phyloP scores from a whole-genome alignment of 2,797 vertebrate genomes.

The Cyclura pinguis region DNA sequence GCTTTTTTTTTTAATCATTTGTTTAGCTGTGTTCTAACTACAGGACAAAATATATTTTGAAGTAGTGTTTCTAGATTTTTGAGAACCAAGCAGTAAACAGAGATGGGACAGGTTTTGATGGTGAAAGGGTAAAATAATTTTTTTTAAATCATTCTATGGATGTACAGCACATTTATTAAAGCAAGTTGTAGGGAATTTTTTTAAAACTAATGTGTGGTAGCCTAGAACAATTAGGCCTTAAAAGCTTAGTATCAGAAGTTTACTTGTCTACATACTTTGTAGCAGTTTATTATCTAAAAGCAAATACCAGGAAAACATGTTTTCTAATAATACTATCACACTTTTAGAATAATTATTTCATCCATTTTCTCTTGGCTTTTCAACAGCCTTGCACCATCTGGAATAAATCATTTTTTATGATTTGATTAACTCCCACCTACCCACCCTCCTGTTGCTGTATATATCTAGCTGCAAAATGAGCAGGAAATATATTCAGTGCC shows the following conservation, averaged over 20 bases:
- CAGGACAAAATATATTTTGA: constrained; percentile 13
- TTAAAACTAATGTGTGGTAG: constrained; percentile 54
- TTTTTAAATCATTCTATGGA: constrained; percentile 63
- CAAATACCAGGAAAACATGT: constrained; percentile 8
- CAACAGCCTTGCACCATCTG: not conserved
- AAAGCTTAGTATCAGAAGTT: constrained; percentile 62
- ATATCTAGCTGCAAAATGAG: not conserved
- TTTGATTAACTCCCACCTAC: not conserved
- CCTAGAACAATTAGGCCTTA: constrained; percentile 60
- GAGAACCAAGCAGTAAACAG: constrained; percentile 47
- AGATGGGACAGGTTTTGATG: constrained; percentile 54
- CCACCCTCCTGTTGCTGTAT: not conserved
- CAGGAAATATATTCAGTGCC: constrained; percentile 21
- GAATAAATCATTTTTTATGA: not conserved
- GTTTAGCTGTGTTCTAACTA: constrained; percentile 48
- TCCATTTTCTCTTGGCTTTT: constrained; percentile 11
- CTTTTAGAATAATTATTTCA: constrained; percentile 10
- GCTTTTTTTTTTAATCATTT: constrained; percentile 27
- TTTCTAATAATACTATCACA: constrained; percentile 45
- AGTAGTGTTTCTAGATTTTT: constrained; percentile 44
- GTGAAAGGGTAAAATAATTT: constrained; percentile 49
- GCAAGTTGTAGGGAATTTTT: constrained; percentile 56
- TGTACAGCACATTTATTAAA: constrained; percentile 63
- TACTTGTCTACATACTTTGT: constrained; percentile 38
- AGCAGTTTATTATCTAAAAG: constrained; percentile 48